These are phyloP conservation scores for Caenorhabditis doughertyi DNA, from an alignment of 2,888 invertebrate genomes.

Conservation along the genomic window DNA sequence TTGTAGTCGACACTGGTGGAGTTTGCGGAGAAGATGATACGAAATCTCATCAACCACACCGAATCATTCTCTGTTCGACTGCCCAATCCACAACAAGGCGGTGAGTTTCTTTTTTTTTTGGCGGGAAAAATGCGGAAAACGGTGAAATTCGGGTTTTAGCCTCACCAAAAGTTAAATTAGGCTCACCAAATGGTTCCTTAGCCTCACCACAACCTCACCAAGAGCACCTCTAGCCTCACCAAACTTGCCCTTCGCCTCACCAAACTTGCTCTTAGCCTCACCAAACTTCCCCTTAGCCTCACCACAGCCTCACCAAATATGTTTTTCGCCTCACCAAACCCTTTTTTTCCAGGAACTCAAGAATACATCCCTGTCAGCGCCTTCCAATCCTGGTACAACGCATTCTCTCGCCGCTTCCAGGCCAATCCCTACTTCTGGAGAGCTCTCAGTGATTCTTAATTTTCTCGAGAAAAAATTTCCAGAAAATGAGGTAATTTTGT, in stretches of 20 bases:
- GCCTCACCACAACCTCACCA: too few relatives aligned
- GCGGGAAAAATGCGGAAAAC: too few relatives aligned
- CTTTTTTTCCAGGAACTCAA: slow-evolving; percentile 59
- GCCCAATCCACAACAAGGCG: slow-evolving; percentile 63
- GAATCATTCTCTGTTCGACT: slow-evolving; percentile 90
- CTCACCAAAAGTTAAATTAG: too few relatives aligned
- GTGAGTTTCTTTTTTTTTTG: slow-evolving; percentile 21
- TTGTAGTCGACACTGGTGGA: slow-evolving; percentile 84
- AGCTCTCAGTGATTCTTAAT: slow-evolving; percentile 60
- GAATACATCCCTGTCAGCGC: slow-evolving; percentile 93
- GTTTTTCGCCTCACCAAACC: too few relatives aligned
- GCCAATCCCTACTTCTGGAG: slow-evolving; percentile 75
- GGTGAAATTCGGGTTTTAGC: too few relatives aligned
- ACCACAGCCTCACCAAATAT: too few relatives aligned
- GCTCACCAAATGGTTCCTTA: too few relatives aligned
- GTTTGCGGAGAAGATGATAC: slow-evolving; percentile 91
- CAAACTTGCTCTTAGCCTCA: too few relatives aligned
- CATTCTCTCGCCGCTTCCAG: slow-evolving; percentile 91
- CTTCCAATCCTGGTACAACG: slow-evolving; percentile 94
- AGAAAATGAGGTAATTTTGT: slow-evolving; percentile 4
- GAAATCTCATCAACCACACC: slow-evolving; percentile 93
- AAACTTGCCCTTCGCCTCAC: too few relatives aligned
- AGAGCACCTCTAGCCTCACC: too few relatives aligned
- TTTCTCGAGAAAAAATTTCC: not conserved
- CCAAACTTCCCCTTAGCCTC: too few relatives aligned